Conservation (phyloP, 1,140 invertebrate genomes). For the Riptortus pedestris region DNA sequence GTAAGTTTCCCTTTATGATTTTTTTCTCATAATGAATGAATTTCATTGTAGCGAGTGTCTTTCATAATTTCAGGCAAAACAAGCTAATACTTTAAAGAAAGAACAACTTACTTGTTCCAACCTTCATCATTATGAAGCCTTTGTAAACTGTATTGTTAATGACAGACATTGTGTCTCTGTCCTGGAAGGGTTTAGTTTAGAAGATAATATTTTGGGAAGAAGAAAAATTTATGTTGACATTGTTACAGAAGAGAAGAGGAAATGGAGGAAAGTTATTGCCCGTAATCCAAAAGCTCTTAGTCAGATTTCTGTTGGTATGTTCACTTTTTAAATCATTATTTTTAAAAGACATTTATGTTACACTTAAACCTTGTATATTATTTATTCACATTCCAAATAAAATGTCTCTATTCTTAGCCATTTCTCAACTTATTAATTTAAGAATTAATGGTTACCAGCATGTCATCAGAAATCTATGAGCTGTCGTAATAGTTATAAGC, state of each 20-base stretch:
- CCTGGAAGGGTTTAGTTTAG: slow-evolving; percentile 26
- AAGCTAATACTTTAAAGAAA: slow-evolving; percentile 21
- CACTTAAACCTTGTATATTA: no score
- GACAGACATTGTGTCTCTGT: slow-evolving; percentile 22
- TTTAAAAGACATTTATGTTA: not conserved
- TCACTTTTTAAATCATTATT: not conserved
- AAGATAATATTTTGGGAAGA: slow-evolving; percentile 2
- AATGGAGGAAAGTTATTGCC: slow-evolving; percentile 32
- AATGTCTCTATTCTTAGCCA: not conserved
- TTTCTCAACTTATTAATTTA: not conserved
- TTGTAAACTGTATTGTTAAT: slow-evolving; percentile 20
- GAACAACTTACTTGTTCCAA: slow-evolving; percentile 28
- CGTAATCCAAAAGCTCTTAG: slow-evolving; percentile 29
- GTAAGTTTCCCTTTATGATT: not conserved
- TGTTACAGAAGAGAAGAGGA: slow-evolving; percentile 23
- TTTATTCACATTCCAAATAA: no score
- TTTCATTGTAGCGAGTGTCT: not conserved
- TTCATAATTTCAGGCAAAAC: slow-evolving; percentile 12
- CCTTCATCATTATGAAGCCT: slow-evolving; percentile 27
- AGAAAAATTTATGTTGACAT: slow-evolving; percentile 29
- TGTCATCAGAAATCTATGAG: no score
- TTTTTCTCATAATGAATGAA: not conserved
- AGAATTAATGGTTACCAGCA: no score
- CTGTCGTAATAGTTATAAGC: no score
- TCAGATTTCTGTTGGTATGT: slow-evolving; percentile 25